Percentiles rank a stretch among this genome's conserved stretches.
These are phyloP conservation scores for Poecilia wingei DNA, from an alignment of 2,797 vertebrate genomes.

Conservation along the genomic window DNA sequence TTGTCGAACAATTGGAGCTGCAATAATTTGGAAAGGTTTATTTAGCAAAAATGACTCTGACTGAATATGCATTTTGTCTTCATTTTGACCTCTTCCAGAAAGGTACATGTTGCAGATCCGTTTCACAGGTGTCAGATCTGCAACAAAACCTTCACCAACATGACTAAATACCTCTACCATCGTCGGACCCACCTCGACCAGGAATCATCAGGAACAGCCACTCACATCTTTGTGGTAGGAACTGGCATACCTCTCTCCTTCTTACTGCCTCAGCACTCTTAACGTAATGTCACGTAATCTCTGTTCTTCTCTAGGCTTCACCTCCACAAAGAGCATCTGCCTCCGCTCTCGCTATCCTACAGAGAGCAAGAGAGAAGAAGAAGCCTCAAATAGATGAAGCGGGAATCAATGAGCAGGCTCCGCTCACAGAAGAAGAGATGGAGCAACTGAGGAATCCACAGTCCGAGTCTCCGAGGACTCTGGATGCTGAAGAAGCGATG, in stretches of 20 bases:
- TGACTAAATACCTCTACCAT: slow-evolving; percentile 95
- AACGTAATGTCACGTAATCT: slow-evolving; percentile 1
- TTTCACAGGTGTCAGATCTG: slow-evolving; percentile 90
- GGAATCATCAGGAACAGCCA: slow-evolving; percentile 39
- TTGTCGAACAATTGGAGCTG: too few species aligned
- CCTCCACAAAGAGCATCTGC: slow-evolving; percentile 63
- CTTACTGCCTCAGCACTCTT: neutral
- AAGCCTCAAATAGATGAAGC: slow-evolving; percentile 20
- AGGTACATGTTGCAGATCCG: slow-evolving; percentile 88
- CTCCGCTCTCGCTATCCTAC: slow-evolving; percentile 77
- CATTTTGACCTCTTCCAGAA: slow-evolving; percentile 67
- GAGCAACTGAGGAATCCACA: slow-evolving; percentile 41
- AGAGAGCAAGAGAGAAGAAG: slow-evolving; percentile 76
- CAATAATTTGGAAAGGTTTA: too few species aligned
- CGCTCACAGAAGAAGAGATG: slow-evolving; percentile 66
- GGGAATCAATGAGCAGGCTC: slow-evolving; percentile 37
- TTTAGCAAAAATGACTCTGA: too few species aligned
- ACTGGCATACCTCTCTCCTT: neutral
- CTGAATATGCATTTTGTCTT: slow-evolving; percentile 1
- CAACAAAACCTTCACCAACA: slow-evolving; percentile 92
- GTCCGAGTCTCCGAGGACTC: slow-evolving; percentile 26
- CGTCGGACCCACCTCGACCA: slow-evolving; percentile 83
- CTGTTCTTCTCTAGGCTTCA: slow-evolving; percentile 55
- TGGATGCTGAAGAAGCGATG: slow-evolving; percentile 16
- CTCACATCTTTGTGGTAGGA: slow-evolving; percentile 65